Percentiles rank a stretch among this genome's conserved stretches.
phyloP scores from a whole-genome alignment of 2,888 invertebrate species.

The Nomada ruficornis region DNA sequence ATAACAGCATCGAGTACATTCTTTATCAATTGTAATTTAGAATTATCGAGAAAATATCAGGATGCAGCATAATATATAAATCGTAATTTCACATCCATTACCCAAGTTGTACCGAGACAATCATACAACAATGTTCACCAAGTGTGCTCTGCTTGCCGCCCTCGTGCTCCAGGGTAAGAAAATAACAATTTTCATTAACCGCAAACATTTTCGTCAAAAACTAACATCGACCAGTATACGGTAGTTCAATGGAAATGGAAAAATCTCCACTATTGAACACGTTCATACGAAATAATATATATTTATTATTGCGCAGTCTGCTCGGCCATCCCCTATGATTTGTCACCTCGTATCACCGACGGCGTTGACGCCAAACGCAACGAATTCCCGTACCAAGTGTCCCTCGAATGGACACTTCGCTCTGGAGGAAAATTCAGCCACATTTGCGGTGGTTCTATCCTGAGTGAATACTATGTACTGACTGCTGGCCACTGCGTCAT shows the following conservation, averaged over 20 bases:
- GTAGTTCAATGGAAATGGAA: background rate
- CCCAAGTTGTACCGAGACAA: conserved; percentile 16
- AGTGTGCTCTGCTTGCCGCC: conserved; percentile 56
- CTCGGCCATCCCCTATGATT: conserved; percentile 48
- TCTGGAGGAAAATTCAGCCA: conserved; percentile 78
- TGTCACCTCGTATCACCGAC: conserved; percentile 70
- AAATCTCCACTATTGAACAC: background rate
- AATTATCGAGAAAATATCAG: conserved; percentile 52
- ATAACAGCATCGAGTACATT: conserved; percentile 8
- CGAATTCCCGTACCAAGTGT: conserved; percentile 82
- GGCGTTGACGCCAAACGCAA: conserved; percentile 80
- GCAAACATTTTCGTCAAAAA: background rate
- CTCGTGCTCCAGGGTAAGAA: conserved; percentile 73
- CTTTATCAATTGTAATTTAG: conserved; percentile 54
- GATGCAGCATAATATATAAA: conserved; percentile 57
- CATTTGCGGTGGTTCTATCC: conserved; percentile 84
- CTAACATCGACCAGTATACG: background rate
- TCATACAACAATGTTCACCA: conserved; percentile 66
- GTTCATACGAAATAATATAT: background rate
- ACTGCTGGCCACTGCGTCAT: conserved; percentile 84
- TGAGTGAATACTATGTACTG: conserved; percentile 81
- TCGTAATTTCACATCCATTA: background rate
- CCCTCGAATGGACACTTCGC: conserved; percentile 79
- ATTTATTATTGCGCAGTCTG: conserved; percentile 46
- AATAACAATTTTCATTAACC: background rate